Evolutionary conservation across 2,797 vertebrate genomes (phyloP).

Genomic region (Tarsius wallacei): DNA sequence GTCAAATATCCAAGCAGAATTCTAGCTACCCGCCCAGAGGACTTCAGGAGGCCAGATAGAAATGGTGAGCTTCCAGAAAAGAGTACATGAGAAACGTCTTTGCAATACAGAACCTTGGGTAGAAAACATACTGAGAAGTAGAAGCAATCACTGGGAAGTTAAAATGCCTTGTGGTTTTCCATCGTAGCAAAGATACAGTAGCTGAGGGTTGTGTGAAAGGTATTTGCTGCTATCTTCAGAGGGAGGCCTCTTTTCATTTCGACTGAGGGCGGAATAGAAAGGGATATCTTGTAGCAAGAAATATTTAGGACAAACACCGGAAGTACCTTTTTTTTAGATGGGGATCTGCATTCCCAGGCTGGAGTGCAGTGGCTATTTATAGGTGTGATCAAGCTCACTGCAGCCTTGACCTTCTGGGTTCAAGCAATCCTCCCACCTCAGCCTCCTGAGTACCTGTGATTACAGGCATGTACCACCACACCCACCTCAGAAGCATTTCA

Average conservation of each 20-base stretch:
- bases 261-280: constrained; percentile 4
- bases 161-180: background rate
- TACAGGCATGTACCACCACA: background rate
- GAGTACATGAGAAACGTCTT: background rate
- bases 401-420: background rate
- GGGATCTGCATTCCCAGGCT: background rate
- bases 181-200: constrained; percentile 19
- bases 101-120: background rate
- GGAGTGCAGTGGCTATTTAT: background rate
- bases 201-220: background rate
- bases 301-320: constrained; percentile 5
- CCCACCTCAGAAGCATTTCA: background rate
- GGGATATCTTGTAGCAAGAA: background rate
- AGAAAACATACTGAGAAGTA: background rate
- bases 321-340: background rate
- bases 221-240: constrained; percentile 28
- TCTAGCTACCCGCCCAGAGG: background rate
- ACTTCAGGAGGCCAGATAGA: background rate
- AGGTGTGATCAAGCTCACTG: background rate
- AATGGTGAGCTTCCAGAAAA: constrained; percentile 20
- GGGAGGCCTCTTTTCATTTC: constrained; percentile 42
- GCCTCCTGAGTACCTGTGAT: background rate
- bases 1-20: constrained; percentile 36
- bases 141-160: background rate
- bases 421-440: background rate